Base-by-base conservation (phyloP, 2,888 invertebrate genomes). In the Myopa testacea region DNA sequence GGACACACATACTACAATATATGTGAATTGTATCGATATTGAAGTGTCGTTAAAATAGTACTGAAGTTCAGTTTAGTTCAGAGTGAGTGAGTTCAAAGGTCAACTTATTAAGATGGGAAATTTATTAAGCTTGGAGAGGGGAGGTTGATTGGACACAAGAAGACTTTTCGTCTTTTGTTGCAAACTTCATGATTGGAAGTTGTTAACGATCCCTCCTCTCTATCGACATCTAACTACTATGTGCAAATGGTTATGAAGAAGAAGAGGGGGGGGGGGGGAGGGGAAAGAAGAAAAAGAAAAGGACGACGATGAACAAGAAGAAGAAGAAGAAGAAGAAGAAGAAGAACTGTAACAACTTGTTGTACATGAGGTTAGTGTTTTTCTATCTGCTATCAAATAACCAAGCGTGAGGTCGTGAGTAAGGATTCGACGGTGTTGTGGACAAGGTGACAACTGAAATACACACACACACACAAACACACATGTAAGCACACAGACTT, bases 11-110 rank as follows among this genome's bases (percentile, higher is more conserved):
- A 26, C 1, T 26, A 26, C 26, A 26, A 26, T 26, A 45, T 45
- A 45, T 10, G 45, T 6, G 45, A 45, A 45, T 45, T 67, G 75
- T 70, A 72, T 68, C 67, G 79, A 79, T 77, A 77, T 77, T 34
- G 69, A 50, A 50, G 26, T 14, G 55, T 19, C 38, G 55, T 58
- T 50, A 69, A 38, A 40, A 68, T 55, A 67, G 50, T 45, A 45
- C 10, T 45, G 45, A 45, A 45, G 45, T 10, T 45, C 45, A 45
- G 45, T 45, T 45, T 10, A 45, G 45, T 45, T 10, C 45, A 50
- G 8, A 34, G 16, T 3, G 34, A 4, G 65, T 10, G 38, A 65
- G 74, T 45, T 63, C 74, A 74, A 34, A 50, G 65, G 74, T 74
- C 74, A 50, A 38, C 70, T 14, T 63, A 65, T 65, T 45, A 14